A percentile compares a stretch with the other conserved stretches of the same genome.
Conservation (phyloP, 2,888 invertebrate species). For the Epistrophella euchroma region DNA sequence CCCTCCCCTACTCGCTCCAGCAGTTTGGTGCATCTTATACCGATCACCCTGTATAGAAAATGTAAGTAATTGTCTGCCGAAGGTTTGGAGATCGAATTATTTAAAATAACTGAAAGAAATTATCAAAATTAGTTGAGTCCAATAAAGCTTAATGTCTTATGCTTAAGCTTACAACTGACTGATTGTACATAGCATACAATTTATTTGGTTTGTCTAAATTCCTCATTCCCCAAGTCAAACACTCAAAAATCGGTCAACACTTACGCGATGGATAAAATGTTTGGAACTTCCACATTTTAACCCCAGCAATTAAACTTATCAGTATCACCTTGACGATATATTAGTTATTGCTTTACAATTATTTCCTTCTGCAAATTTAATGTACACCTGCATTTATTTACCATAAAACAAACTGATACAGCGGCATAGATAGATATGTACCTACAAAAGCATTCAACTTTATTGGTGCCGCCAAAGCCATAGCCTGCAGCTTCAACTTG, state of each 20-base stretch:
- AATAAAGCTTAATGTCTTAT: not conserved
- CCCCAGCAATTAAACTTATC: slow-evolving; percentile 32
- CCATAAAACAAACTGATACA: slow-evolving; percentile 5
- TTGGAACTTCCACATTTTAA: slow-evolving; percentile 2
- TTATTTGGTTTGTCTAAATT: not conserved
- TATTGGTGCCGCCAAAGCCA: slow-evolving; percentile 14
- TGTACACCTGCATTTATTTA: slow-evolving; percentile 45
- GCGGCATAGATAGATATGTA: not conserved
- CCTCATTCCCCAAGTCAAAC: not conserved
- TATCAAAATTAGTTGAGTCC: not conserved
- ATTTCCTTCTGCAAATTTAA: not conserved
- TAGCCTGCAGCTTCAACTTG: not conserved
- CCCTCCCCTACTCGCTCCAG: no score
- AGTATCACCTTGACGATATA: slow-evolving; percentile 3
- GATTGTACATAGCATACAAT: not conserved
- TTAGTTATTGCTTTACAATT: slow-evolving; percentile 1
- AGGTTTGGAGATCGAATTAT: no score
- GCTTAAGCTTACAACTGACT: not conserved
- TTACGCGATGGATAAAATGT: not conserved
- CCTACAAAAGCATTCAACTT: slow-evolving; percentile 4
- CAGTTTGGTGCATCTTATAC: no score
- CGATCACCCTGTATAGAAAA: no score
- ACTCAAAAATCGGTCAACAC: not conserved
- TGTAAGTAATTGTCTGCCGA: no score
- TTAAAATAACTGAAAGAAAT: no score